Evolutionary conservation across 2,113 vertebrate species (phyloP).

Genomic region (Atrichornis clamosus): DNA sequence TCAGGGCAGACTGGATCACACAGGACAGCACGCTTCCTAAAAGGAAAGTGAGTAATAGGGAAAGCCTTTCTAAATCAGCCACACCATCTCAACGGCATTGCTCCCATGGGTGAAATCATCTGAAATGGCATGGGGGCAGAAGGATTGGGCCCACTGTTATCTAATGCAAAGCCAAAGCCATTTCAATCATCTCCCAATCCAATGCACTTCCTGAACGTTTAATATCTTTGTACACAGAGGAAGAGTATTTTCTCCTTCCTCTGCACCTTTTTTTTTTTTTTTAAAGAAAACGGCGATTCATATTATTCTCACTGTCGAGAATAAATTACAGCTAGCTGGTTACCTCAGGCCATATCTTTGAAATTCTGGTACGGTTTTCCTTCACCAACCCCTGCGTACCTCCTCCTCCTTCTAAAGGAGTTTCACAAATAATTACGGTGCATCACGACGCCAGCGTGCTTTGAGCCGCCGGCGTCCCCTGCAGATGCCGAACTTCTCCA

Average conservation of each 20-base stretch:
- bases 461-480: not conserved
- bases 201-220: not conserved
- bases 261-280: not conserved
- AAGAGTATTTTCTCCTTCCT: not conserved
- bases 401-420: not conserved
- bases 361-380: not conserved
- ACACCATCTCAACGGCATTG: not conserved
- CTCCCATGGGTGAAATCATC: not conserved
- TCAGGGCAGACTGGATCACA: not conserved
- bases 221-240: not conserved
- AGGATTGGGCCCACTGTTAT: not conserved
- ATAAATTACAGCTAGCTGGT: constrained; percentile 9
- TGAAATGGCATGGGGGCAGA: accelerated
- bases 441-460: not conserved
- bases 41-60: not conserved
- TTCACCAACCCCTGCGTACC: not conserved
- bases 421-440: not conserved
- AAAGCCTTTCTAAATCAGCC: not conserved
- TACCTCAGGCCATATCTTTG: constrained; percentile 17
- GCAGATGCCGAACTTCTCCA: constrained; percentile 5
- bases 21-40: not conserved
- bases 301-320: not conserved
- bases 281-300: not conserved
- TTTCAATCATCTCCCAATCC: not conserved
- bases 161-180: not conserved